Base-by-base conservation (phyloP, 1,140 invertebrate genomes). In the Aphelenchoides fujianensis region DNA sequence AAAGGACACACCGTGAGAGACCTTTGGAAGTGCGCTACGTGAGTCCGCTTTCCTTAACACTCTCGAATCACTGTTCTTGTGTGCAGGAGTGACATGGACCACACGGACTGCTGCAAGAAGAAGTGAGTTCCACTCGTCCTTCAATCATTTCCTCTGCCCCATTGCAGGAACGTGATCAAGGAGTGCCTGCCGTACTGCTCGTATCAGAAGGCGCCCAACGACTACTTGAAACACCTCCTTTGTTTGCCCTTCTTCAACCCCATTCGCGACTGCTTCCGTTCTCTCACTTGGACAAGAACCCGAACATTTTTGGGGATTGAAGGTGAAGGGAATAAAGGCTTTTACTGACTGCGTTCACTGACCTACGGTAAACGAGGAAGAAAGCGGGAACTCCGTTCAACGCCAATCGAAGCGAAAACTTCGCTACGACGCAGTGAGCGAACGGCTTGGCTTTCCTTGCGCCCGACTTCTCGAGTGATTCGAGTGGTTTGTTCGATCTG, bases 21-120 rank as follows among this genome's bases (percentile, higher is more conserved):
- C 28, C 80, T 82, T 78, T 82, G 80, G 80, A 74, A 78, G 41
- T 82, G 80, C 68, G 80, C 79, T 30, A n/a, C n/a, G n/a, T n/a
- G n/a, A n/a, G n/a, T n/a, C n/a, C n/a, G n/a, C n/a, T n/a, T n/a
- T n/a, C n/a, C n/a, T n/a, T n/a, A n/a, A n/a, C n/a, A 76, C 81
- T 34, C 74, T 76, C n/a, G 69, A 79, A 48, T 57, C 54, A 7
- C n/a, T n/a, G n/a, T n/a, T n/a, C n/a, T n/a, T n/a, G n/a, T n/a
- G n/a, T n/a, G n/a, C n/a, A n/a, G n/a, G n/a, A n/a, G n/a, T n/a
- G n/a, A n/a, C n/a, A n/a, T n/a, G n/a, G 81, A 82, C 67, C 80
- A 82, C 64, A 74, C 76, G 12, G 75, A 79, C 35, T 82, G 80
- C 55, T 82, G 80, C 73, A 82, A 81, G 67, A 76, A 71, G 66